Percentiles rank a stretch among this genome's conserved stretches.
Conservation (phyloP, 1,140 invertebrate species). For the Mactra quadrangularis region DNA sequence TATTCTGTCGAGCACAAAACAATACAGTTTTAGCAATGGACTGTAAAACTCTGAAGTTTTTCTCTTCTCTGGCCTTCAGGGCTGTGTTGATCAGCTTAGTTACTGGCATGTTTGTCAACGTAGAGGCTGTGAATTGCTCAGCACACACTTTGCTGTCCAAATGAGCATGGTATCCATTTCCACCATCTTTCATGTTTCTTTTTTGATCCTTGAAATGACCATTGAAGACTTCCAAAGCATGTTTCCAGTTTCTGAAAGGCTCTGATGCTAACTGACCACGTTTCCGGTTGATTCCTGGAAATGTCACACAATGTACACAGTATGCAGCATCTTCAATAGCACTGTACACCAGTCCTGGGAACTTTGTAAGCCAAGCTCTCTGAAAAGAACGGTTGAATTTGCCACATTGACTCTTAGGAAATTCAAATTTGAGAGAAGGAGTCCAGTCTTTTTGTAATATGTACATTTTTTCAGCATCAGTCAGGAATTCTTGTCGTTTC, state of each 20-base stretch:
- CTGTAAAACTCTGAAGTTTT: background rate
- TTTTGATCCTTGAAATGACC: background rate
- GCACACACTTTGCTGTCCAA: background rate
- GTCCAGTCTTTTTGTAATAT: slow-evolving; percentile 17
- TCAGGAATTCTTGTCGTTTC: slow-evolving; percentile 6
- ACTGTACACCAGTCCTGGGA: slow-evolving; percentile 3
- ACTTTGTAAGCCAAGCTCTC: background rate
- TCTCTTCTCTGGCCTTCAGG: background rate
- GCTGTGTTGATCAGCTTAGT: background rate
- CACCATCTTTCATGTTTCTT: background rate
- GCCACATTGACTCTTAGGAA: background rate
- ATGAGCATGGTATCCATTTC: slow-evolving; percentile 11
- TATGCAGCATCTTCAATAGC: background rate
- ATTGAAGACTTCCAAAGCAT: background rate
- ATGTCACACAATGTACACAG: slow-evolving; percentile 7
- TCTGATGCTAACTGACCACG: background rate
- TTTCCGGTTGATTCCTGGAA: background rate
- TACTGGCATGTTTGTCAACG: background rate
- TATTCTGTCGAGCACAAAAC: slow-evolving; percentile 13
- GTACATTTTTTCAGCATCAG: slow-evolving; percentile 19
- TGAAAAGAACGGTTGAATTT: background rate
- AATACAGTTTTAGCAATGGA: slow-evolving; percentile 1
- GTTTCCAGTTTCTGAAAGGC: slow-evolving; percentile 6
- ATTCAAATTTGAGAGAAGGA: slow-evolving; percentile 9
- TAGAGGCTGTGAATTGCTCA: background rate